A percentile compares a stretch with the other conserved stretches of the same genome.
Conservation (phyloP, 2,888 invertebrate species). For the Eudemis profundana region DNA sequence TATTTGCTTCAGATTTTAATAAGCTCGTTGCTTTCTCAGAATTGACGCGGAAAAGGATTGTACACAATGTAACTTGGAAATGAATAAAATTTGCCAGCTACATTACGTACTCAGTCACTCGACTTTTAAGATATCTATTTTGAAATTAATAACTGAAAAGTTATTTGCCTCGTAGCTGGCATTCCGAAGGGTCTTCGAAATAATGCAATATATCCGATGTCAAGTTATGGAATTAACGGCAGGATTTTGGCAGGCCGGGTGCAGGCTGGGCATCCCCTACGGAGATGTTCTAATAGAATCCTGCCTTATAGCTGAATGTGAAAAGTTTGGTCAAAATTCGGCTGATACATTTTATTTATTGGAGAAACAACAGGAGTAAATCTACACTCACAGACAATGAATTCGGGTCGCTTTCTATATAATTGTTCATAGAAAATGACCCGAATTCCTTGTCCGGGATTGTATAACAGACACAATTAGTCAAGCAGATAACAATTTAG, state of each 20-base stretch:
- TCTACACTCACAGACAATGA: no score
- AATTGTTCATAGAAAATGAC: no score
- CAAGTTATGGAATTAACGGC: constrained; percentile 68
- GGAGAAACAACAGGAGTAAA: no score
- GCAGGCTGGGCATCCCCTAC: constrained; percentile 57
- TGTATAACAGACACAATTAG: no score
- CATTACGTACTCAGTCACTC: not conserved
- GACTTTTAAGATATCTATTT: not conserved
- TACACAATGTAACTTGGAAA: not conserved
- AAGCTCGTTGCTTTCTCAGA: constrained; percentile 14
- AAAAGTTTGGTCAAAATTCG: no score
- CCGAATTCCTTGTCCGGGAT: no score
- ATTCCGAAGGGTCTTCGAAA: constrained; percentile 7
- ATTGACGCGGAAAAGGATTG: not conserved
- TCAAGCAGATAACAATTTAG: no score
- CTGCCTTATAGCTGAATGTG: constrained; percentile 63
- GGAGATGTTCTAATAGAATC: constrained; percentile 58
- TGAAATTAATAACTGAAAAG: not conserved
- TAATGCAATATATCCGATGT: constrained; percentile 57
- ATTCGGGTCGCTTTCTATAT: no score
- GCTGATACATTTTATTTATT: no score
- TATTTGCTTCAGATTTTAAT: constrained; percentile 39
- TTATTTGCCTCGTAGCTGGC: not conserved
- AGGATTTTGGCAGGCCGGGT: constrained; percentile 58
- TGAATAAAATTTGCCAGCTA: not conserved